A percentile compares a stretch with the other conserved stretches of the same genome.
These are phyloP conservation scores for Platorchestia sp. DNA, from an alignment of 1,140 invertebrate genomes.

Conservation along the genomic window DNA sequence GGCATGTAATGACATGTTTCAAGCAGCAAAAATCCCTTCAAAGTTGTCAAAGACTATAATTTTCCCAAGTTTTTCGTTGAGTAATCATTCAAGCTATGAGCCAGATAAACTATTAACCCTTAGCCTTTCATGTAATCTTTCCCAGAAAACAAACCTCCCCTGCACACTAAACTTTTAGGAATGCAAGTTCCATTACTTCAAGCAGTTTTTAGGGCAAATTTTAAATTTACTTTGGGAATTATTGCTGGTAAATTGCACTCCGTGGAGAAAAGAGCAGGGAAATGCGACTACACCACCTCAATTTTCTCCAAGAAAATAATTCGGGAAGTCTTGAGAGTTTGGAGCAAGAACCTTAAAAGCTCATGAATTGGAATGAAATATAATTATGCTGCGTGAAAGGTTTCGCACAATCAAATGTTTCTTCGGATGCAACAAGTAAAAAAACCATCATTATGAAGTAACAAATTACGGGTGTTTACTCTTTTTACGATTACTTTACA, in stretches of 20 bases:
- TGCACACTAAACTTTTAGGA: background rate
- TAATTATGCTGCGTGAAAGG: background rate
- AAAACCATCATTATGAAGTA: background rate
- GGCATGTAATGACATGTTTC: background rate
- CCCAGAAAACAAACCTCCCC: background rate
- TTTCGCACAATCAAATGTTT: background rate
- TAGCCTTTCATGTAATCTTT: background rate
- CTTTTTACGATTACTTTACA: background rate
- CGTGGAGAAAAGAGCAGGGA: background rate
- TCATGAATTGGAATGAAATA: background rate
- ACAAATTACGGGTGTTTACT: background rate
- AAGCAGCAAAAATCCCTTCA: background rate
- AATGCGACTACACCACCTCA: background rate
- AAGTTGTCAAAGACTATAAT: background rate
- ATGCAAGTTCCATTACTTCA: background rate
- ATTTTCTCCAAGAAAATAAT: background rate
- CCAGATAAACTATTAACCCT: background rate
- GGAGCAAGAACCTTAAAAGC: background rate
- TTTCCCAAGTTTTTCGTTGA: background rate
- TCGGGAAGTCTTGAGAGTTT: background rate
- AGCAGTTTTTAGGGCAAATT: background rate
- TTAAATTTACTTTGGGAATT: background rate
- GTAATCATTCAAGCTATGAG: background rate
- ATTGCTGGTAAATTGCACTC: background rate
- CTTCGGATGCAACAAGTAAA: background rate